Evolutionary conservation across 2,113 vertebrate genomes (phyloP).

Genomic region (Rhynchopsitta pachyrhyncha): DNA sequence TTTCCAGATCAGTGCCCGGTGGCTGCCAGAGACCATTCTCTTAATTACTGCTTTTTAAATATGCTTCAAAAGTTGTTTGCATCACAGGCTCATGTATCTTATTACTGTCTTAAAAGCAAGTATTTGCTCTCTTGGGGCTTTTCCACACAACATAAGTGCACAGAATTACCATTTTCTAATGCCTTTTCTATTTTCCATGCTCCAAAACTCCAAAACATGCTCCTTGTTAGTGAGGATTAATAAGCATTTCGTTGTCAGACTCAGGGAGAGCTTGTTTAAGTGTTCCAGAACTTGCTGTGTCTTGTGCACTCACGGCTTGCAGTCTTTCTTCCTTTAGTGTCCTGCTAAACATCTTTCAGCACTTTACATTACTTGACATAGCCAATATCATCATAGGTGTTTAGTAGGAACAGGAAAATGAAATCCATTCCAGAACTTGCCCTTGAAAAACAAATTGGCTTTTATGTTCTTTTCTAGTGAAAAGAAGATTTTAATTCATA

Average conservation of each 20-base stretch:
- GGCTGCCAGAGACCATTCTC: background rate
- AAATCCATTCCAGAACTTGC: background rate
- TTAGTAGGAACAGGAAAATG: background rate
- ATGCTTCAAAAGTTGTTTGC: background rate
- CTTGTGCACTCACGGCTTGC: background rate
- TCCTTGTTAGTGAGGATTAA: background rate
- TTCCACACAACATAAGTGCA: background rate
- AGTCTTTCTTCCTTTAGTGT: background rate
- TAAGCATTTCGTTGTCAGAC: background rate
- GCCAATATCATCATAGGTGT: background rate
- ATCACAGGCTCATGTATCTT: background rate
- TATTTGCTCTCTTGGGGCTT: background rate
- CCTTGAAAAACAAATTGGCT: background rate
- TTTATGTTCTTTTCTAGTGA: background rate
- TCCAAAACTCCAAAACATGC: background rate
- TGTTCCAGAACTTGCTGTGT: background rate
- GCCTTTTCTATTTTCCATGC: background rate
- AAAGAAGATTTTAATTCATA: background rate
- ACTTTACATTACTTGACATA: background rate
- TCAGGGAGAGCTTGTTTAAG: background rate
- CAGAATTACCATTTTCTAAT: background rate
- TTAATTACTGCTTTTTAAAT: background rate
- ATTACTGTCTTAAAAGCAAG: background rate
- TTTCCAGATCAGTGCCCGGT: accelerated
- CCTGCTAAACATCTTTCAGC: conserved; percentile 11